These are phyloP conservation scores for Brienomyrus longianalis DNA, from an alignment of 2,113 vertebrate species.

Conservation along the genomic window DNA sequence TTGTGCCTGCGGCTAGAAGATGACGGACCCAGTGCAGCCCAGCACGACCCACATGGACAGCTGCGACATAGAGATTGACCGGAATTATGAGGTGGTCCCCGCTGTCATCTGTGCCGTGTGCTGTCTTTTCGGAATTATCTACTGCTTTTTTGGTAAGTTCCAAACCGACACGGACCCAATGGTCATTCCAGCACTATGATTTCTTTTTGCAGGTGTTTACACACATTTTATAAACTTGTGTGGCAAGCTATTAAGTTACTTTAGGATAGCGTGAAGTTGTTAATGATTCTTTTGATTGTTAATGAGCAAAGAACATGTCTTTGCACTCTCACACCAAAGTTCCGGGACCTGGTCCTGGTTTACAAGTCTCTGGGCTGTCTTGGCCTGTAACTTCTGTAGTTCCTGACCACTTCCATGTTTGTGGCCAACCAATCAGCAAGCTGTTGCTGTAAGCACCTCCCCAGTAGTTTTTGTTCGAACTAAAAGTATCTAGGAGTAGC, in stretches of 20 bases:
- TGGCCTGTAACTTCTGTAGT: background rate
- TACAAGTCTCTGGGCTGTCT: background rate
- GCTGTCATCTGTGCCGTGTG: conserved; percentile 74
- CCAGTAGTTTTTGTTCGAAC: background rate
- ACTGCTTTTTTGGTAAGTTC: conserved; percentile 80
- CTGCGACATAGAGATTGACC: conserved; percentile 65
- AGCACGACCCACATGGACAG: conserved; percentile 42
- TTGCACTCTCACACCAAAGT: background rate
- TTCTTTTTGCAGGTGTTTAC: background rate
- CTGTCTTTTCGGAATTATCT: conserved; percentile 79
- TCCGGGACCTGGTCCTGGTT: background rate
- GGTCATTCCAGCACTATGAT: background rate
- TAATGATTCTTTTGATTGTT: background rate
- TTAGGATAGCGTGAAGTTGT: background rate
- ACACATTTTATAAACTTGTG: background rate
- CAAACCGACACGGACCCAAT: background rate
- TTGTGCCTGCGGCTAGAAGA: conserved; percentile 22
- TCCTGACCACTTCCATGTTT: background rate
- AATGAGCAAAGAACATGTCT: background rate
- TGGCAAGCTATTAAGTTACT: background rate
- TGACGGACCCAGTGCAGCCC: conserved; percentile 55
- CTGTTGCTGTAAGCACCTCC: background rate
- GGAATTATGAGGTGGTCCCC: conserved; percentile 68
- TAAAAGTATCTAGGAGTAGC: background rate
- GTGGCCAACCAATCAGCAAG: background rate